These are phyloP conservation scores for Seira musarum DNA, from an alignment of 2,888 invertebrate species.

Conservation along the genomic window DNA sequence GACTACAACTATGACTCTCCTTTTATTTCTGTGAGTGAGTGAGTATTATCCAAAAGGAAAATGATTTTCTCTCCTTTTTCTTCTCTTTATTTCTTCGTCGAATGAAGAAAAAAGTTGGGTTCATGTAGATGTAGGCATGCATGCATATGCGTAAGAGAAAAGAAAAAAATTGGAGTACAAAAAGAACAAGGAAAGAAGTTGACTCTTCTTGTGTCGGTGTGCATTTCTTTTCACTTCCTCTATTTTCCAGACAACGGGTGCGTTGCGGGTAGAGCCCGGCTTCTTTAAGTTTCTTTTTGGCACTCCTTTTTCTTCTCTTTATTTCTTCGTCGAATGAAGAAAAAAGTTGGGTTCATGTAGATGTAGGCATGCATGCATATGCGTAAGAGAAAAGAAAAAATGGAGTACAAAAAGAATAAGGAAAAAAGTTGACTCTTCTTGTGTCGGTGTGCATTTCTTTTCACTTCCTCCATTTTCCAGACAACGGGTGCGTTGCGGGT, in stretches of 20 bases:
- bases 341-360: background rate
- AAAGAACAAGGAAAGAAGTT: constrained; percentile 25
- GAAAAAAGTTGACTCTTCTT: constrained; percentile 34
- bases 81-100: background rate
- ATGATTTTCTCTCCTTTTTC: constrained; percentile 38
- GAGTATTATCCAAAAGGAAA: constrained; percentile 51
- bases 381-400: constrained; percentile 25
- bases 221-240: constrained; percentile 37
- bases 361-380: constrained; percentile 16
- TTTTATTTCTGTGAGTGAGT: constrained; percentile 33
- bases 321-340: background rate
- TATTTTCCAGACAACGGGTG: constrained; percentile 22
- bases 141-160: constrained; percentile 22
- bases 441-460: constrained; percentile 24
- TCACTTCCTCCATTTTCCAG: constrained; percentile 37
- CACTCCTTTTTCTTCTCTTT: constrained; percentile 7
- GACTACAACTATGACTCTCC: constrained; percentile 42
- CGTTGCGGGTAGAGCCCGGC: no score
- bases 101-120: background rate
- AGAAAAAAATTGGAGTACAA: constrained; percentile 2
- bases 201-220: constrained; percentile 28
- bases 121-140: constrained; percentile 15
- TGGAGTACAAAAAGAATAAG: background rate
- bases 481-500: no score
- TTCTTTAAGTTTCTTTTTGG: no score